Percentiles rank a stretch among this genome's conserved stretches.
These are phyloP conservation scores for Aethes cnicana DNA, from an alignment of 2,888 invertebrate genomes.

Conservation along the genomic window DNA sequence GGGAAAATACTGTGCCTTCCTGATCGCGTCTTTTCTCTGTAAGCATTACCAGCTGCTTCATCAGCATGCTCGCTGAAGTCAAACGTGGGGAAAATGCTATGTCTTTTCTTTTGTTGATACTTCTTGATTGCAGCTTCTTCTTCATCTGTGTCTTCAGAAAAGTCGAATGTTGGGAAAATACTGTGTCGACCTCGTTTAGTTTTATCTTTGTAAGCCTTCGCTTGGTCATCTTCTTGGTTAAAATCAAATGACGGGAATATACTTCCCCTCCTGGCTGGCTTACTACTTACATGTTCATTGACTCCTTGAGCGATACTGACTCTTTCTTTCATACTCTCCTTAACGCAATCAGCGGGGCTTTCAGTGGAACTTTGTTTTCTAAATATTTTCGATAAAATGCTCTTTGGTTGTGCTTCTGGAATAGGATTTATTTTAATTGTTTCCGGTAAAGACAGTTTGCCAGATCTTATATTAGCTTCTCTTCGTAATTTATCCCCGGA, in stretches of 20 bases:
- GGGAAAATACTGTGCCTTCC: constrained; percentile 71
- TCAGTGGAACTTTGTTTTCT: constrained; percentile 63
- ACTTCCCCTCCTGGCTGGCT: constrained; percentile 30
- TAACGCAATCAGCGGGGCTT: constrained; percentile 60
- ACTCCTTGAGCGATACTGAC: constrained; percentile 52
- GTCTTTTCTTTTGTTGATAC: constrained; percentile 63
- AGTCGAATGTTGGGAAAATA: constrained; percentile 68
- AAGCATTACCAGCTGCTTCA: constrained; percentile 50
- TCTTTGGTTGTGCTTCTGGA: constrained; percentile 49
- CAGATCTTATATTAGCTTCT: constrained; percentile 69
- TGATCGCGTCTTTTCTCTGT: constrained; percentile 63
- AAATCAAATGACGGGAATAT: constrained; percentile 31
- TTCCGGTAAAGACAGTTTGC: constrained; percentile 68
- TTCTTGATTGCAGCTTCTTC: constrained; percentile 53
- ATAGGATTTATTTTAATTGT: constrained; percentile 40
- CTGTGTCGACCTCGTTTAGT: constrained; percentile 60
- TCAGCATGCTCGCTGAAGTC: constrained; percentile 65
- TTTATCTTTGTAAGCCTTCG: constrained; percentile 41
- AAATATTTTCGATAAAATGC: constrained; percentile 58
- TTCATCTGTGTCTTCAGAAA: constrained; percentile 62
- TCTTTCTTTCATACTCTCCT: constrained; percentile 64
- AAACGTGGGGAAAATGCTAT: constrained; percentile 69
- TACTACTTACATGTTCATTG: constrained; percentile 43
- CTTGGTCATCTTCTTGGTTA: constrained; percentile 30
- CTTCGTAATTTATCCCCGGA: constrained; percentile 83